Percentiles rank a stretch among this genome's conserved stretches.
These are phyloP conservation scores for Teleopsis dalmanni DNA, from an alignment of 1,140 invertebrate genomes.

Conservation along the genomic window DNA sequence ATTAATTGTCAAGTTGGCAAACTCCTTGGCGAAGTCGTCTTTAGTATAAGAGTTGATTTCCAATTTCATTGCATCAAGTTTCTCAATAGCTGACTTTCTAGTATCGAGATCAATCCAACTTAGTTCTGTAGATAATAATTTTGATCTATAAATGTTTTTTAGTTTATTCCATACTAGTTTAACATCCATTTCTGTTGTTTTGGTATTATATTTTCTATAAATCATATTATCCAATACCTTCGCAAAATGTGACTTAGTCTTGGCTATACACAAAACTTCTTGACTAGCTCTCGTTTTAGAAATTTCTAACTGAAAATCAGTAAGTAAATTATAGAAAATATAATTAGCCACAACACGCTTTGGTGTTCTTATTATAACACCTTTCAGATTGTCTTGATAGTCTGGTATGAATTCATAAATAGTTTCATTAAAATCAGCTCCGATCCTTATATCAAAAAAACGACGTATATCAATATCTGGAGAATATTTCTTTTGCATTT, in stretches of 20 bases:
- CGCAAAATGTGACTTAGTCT: constrained; percentile 23
- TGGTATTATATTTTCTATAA: constrained; percentile 21
- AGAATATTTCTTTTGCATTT: constrained; percentile 20
- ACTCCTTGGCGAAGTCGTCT: constrained; percentile 25
- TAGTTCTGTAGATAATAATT: constrained; percentile 18
- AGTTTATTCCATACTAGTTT: constrained; percentile 28
- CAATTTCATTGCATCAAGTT: constrained; percentile 26
- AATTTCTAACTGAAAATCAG: constrained; percentile 15
- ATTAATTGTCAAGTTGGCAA: constrained; percentile 15
- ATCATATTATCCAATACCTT: constrained; percentile 36
- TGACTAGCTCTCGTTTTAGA: constrained; percentile 4
- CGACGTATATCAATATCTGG: constrained; percentile 16
- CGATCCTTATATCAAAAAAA: constrained; percentile 17
- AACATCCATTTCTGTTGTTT: constrained; percentile 21
- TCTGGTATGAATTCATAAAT: constrained; percentile 21
- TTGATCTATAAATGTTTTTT: constrained; percentile 21
- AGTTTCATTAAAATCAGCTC: constrained; percentile 11
- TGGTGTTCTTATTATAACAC: constrained; percentile 18
- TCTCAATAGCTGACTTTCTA: constrained; percentile 20
- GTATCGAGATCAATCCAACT: constrained; percentile 18
- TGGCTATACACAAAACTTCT: constrained; percentile 13
- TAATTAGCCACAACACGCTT: constrained; percentile 27
- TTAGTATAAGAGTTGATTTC: constrained; percentile 25
- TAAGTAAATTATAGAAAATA: constrained; percentile 22
- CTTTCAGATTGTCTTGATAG: constrained; percentile 24